These are phyloP conservation scores for Cordylochernes scorpioides DNA, from an alignment of 2,888 invertebrate genomes.

Conservation along the genomic window DNA sequence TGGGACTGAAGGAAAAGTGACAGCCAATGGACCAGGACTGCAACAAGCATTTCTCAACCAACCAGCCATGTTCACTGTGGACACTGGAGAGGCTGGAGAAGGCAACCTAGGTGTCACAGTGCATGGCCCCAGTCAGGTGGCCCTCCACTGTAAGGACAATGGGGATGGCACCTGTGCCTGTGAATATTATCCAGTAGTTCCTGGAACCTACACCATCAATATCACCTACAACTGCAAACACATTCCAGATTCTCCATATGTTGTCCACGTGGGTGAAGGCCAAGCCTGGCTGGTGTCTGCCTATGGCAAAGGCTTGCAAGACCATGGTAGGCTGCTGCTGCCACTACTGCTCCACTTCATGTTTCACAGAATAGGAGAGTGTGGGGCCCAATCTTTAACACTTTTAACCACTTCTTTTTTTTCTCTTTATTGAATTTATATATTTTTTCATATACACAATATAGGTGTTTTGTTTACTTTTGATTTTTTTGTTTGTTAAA, in stretches of 20 bases:
- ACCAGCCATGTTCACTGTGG: slow-evolving; percentile 53
- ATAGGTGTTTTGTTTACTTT: too few species aligned
- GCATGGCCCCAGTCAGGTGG: slow-evolving; percentile 62
- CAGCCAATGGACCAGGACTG: slow-evolving; percentile 45
- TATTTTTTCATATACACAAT: too few species aligned
- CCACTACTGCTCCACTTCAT: too few species aligned
- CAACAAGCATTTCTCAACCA: slow-evolving; percentile 35
- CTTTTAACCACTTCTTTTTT: too few species aligned
- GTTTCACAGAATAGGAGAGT: too few species aligned
- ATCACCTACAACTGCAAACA: slow-evolving; percentile 59
- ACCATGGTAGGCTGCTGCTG: too few species aligned
- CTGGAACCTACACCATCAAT: slow-evolving; percentile 56
- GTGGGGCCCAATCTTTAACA: too few species aligned
- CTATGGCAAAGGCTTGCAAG: too few species aligned
- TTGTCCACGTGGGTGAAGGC: too few species aligned
- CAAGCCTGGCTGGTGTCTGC: too few species aligned
- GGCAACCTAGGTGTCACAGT: slow-evolving; percentile 58
- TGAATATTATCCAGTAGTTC: slow-evolving; percentile 52
- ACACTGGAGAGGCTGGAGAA: slow-evolving; percentile 49
- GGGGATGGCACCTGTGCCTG: slow-evolving; percentile 66
- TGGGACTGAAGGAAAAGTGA: slow-evolving; percentile 33
- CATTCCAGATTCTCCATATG: slow-evolving; percentile 55
- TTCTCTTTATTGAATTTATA: too few species aligned
- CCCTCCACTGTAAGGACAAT: slow-evolving; percentile 60
- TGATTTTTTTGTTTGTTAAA: too few species aligned